Conservation (phyloP, 1,140 invertebrate species). For the Melipona quadrifasciata region DNA sequence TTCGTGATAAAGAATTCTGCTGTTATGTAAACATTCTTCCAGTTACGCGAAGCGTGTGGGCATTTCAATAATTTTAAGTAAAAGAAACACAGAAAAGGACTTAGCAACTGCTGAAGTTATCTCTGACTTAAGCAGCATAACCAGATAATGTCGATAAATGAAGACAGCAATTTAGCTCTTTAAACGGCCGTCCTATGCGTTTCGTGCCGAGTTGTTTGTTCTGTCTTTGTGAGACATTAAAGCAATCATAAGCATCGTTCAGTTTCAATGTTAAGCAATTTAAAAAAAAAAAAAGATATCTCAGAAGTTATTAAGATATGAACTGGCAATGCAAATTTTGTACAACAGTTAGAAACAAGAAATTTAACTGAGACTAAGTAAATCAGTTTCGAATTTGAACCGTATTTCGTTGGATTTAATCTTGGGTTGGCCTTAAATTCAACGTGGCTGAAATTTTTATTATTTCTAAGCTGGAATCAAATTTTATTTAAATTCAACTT, state of each 20-base stretch:
- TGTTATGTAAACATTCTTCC: too few relatives aligned
- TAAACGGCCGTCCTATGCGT: not conserved
- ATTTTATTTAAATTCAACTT: too few relatives aligned
- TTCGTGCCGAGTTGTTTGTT: not conserved
- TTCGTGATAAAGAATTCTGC: too few relatives aligned
- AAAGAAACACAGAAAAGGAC: not conserved
- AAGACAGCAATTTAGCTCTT: not conserved
- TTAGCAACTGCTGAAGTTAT: not conserved
- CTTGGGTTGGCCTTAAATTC: not conserved
- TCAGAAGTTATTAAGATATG: not conserved
- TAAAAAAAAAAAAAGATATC: not conserved
- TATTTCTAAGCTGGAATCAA: too few relatives aligned
- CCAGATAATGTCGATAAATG: not conserved
- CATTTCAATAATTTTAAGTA: not conserved
- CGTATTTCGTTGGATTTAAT: not conserved
- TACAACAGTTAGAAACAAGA: not conserved
- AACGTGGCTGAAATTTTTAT: not conserved
- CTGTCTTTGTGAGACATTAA: not conserved
- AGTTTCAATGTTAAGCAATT: not conserved
- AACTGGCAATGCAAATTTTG: not conserved
- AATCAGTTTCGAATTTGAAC: not conserved
- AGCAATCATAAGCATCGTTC: not conserved
- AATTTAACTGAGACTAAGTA: not conserved
- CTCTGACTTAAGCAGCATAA: not conserved
- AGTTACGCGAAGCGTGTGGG: not conserved